These are phyloP conservation scores for Ectemnius cavifrons DNA, from an alignment of 2,888 invertebrate genomes.

Conservation along the genomic window DNA sequence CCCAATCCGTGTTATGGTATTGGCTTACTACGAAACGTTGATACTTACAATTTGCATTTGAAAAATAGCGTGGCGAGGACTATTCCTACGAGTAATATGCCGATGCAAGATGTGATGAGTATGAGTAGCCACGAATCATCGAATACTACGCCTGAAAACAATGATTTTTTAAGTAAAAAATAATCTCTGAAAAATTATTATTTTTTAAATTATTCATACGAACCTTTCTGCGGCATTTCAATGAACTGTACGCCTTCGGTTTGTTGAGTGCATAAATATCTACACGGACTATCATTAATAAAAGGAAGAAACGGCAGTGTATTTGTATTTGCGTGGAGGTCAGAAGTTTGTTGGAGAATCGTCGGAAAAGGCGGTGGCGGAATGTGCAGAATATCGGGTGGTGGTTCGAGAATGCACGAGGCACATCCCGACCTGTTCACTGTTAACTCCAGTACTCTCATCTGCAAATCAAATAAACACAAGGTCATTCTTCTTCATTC, in stretches of 20 bases:
- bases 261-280: conserved; percentile 76
- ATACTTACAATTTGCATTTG: conserved; percentile 90
- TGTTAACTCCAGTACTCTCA: conserved; percentile 60
- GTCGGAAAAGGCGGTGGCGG: conserved; percentile 92
- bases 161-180: conserved; percentile 44
- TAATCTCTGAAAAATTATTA: neutral
- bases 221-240: conserved; percentile 88
- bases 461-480: conserved; percentile 41
- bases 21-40: neutral
- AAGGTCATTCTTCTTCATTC: neutral
- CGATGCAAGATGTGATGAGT: conserved; percentile 88
- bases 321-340: conserved; percentile 68
- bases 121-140: conserved; percentile 92
- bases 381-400: conserved; percentile 89
- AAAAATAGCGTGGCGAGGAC: conserved; percentile 88
- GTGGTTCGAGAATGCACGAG: conserved; percentile 83
- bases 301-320: conserved; percentile 66
- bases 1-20: neutral
- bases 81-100: conserved; percentile 88
- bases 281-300: conserved; percentile 73
- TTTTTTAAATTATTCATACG: neutral
- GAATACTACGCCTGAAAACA: conserved; percentile 79
- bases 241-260: conserved; percentile 86
- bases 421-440: conserved; percentile 73
- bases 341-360: conserved; percentile 82